A percentile compares a stretch with the other conserved stretches of the same genome.
phyloP scores from a whole-genome alignment of 1,140 invertebrate species.

The Tribolium madens region DNA sequence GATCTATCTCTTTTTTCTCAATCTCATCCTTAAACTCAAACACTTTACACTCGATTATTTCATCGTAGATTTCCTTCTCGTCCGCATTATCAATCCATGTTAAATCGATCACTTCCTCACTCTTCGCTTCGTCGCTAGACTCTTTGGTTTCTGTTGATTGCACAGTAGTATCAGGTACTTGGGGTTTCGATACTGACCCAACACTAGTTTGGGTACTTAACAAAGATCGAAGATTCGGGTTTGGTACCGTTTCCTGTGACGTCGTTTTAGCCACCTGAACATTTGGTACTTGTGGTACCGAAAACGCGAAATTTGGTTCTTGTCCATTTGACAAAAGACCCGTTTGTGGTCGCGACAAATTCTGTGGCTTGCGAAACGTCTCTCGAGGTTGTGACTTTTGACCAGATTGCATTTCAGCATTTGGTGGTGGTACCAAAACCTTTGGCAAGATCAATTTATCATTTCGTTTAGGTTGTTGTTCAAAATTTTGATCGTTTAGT shows the following conservation, averaged over 20 bases:
- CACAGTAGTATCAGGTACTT: background rate
- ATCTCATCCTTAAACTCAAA: background rate
- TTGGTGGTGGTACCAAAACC: background rate
- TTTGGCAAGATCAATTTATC: background rate
- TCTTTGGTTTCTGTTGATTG: background rate
- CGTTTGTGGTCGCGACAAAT: too few relatives aligned
- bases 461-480: too few relatives aligned
- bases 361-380: too few relatives aligned
- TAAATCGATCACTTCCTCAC: background rate
- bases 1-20: background rate
- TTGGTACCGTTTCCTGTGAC: too few relatives aligned
- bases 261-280: too few relatives aligned
- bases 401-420: too few relatives aligned
- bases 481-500: background rate
- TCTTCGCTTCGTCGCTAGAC: background rate
- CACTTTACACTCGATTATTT: conserved; percentile 9
- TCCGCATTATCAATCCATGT: conserved; percentile 19
- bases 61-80: background rate
- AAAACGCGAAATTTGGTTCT: too few relatives aligned
- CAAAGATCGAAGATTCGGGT: too few relatives aligned
- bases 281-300: too few relatives aligned
- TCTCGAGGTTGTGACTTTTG: too few relatives aligned
- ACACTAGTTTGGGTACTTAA: too few relatives aligned
- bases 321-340: too few relatives aligned
- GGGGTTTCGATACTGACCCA: background rate